phyloP scores from a whole-genome alignment of 2,113 vertebrate genomes.

The Oophaga pumilio region DNA sequence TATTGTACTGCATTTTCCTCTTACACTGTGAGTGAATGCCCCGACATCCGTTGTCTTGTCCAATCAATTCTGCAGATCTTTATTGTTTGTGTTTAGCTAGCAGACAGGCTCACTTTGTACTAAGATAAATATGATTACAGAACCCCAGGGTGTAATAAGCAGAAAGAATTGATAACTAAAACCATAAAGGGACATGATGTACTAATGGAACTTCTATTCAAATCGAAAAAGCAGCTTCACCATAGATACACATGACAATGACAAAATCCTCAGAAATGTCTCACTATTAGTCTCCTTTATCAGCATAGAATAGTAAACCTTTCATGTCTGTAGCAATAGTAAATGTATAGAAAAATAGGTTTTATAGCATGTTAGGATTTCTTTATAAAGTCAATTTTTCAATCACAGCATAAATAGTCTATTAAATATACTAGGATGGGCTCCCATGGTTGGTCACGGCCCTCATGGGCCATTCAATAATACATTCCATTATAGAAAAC shows the following conservation, averaged over 20 bases:
- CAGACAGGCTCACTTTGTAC: conserved; percentile 35
- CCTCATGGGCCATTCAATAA: not conserved
- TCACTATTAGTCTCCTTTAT: conserved; percentile 44
- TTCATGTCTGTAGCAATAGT: not conserved
- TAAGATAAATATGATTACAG: conserved; percentile 51
- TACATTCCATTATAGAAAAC: not conserved
- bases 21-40: conserved; percentile 34
- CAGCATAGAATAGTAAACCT: conserved; percentile 3
- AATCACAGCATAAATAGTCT: not conserved
- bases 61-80: conserved; percentile 45
- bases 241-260: conserved; percentile 10
- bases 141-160: conserved; percentile 54
- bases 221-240: conserved; percentile 22
- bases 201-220: conserved; percentile 51
- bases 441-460: not conserved
- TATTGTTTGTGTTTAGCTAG: conserved; percentile 48
- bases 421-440: not conserved
- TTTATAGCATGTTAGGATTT: not conserved
- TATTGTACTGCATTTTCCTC: conserved; percentile 27
- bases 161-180: conserved; percentile 47
- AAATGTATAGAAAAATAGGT: not conserved
- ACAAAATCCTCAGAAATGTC: conserved; percentile 19
- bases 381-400: not conserved
- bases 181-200: conserved; percentile 39
- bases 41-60: conserved; percentile 43